Base-by-base conservation (phyloP, 2,113 vertebrate genomes). In the Rattus norvegicus region DNA sequence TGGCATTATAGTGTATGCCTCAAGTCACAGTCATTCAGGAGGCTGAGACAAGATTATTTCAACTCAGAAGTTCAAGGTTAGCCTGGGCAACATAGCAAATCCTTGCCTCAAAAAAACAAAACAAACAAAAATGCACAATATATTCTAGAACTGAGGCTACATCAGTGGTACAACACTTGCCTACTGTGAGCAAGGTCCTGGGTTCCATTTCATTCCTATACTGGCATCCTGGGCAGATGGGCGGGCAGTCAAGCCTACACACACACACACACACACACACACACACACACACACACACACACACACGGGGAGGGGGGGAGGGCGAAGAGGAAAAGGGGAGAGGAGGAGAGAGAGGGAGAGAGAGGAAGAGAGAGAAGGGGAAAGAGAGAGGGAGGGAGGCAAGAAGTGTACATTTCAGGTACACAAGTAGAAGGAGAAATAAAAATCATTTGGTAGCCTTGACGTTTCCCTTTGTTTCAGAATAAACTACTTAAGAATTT, bases 361-460 rank as follows among this genome's bases (percentile, higher is more conserved):
- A n/a, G n/a, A n/a, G n/a, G n/a, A n/a, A n/a, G n/a, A n/a, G n/a
- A n/a, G n/a, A n/a, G n/a, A n/a, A n/a, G n/a, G n/a, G n/a, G n/a
- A n/a, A n/a, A n/a, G n/a, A n/a, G n/a, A n/a, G n/a, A n/a, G n/a
- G n/a, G n/a, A n/a, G n/a, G n/a, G 14, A 85, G 4, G 39, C 59
- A 43, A 86, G 30, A 2, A 24, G 30, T n/a, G 30, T 49, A 87
- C 47, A 52, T 70, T 87, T 87, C 63, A 87, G 69, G 5, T 69
- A 86, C 16, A 49, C 61, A 86, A 7, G 10, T 22, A 14, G 84
- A 79, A 13, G 36, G 61, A 47, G 4, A 2, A 33, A 43, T 56
- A 26, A 88, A 97, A 92, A 65, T 87, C 87, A 63, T 24, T 94
- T 73, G 26, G 33, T 65, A 90, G 91, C 84, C 67, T 90, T 87